These are phyloP conservation scores for Cephus pulcher DNA, from an alignment of 2,888 invertebrate species.

Conservation along the genomic window DNA sequence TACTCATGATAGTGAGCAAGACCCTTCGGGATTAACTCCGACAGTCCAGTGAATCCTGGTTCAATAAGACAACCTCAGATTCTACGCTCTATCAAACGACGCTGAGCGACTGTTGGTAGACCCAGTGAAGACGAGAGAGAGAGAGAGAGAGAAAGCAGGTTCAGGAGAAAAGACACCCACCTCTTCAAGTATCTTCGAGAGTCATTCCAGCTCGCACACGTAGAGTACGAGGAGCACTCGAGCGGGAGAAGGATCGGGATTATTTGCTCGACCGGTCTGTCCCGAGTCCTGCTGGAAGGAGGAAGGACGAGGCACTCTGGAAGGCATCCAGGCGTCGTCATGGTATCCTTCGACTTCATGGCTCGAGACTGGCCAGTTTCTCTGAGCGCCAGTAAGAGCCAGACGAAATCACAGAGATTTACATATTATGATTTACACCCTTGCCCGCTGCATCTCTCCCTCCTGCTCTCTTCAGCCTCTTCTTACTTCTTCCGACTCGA, in stretches of 20 bases:
- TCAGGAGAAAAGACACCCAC: constrained; percentile 34
- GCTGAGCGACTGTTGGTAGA: constrained; percentile 6
- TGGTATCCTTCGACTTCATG: constrained; percentile 39
- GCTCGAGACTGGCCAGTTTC: constrained; percentile 49
- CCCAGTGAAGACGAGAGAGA: constrained; percentile 19
- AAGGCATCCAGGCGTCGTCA: constrained; percentile 10
- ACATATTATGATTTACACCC: constrained; percentile 65
- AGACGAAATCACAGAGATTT: constrained; percentile 63
- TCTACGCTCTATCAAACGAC: constrained; percentile 4
- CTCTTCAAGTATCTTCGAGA: constrained; percentile 40
- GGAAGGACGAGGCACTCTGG: constrained; percentile 10
- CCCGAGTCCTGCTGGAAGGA: constrained; percentile 4
- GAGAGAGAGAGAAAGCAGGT: constrained; percentile 10
- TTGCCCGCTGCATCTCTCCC: constrained; percentile 53
- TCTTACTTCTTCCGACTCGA: constrained; percentile 11
- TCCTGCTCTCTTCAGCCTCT: constrained; percentile 26
- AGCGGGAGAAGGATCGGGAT: constrained; percentile 7
- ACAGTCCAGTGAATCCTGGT: not conserved
- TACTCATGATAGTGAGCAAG: constrained; percentile 37
- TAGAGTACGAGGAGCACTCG: constrained; percentile 7
- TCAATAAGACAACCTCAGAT: not conserved
- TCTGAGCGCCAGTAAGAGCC: constrained; percentile 52
- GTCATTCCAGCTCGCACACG: constrained; percentile 8
- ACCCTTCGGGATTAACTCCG: not conserved
- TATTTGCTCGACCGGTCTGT: constrained; percentile 11